A percentile compares a stretch with the other conserved stretches of the same genome.
Conservation (phyloP, 37 sponge, comb jelly and placozoan genomes). For the Eunapius fragilis region DNA sequence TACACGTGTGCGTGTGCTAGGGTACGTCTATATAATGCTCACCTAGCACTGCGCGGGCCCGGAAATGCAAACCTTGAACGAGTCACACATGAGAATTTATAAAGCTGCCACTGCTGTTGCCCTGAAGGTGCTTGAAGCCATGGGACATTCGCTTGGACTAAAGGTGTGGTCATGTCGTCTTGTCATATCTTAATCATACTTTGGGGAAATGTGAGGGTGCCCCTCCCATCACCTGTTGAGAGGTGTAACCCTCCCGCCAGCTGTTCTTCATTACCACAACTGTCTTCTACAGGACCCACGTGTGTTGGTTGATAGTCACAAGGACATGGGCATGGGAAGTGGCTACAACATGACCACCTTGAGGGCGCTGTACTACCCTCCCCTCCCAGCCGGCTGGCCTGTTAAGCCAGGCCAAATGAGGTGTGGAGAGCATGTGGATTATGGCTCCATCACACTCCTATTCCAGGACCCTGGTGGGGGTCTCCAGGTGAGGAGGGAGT, state of each 20-base stretch:
- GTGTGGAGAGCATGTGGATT: constrained; percentile 84
- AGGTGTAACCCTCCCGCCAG: too few relatives aligned
- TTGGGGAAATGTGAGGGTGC: not conserved
- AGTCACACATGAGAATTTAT: constrained; percentile 5
- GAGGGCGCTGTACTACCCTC: constrained; percentile 70
- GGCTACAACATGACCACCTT: constrained; percentile 40
- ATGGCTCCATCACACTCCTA: constrained; percentile 77
- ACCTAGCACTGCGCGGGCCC: constrained; percentile 38
- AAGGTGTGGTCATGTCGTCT: constrained; percentile 20
- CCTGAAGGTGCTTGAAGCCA: constrained; percentile 36
- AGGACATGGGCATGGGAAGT: constrained; percentile 1
- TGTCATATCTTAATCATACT: too few relatives aligned
- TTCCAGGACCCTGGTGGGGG: constrained; percentile 75
- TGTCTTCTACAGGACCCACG: constrained; percentile 43
- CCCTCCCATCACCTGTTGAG: not conserved
- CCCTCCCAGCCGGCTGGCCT: constrained; percentile 5
- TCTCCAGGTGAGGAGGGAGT: constrained; percentile 42
- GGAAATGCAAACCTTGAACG: constrained; percentile 23
- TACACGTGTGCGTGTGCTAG: not conserved
- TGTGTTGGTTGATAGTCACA: constrained; percentile 57
- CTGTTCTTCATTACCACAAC: not conserved
- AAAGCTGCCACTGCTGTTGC: constrained; percentile 4
- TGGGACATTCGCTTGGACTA: constrained; percentile 60
- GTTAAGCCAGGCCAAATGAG: constrained; percentile 72
- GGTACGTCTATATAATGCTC: not conserved